A percentile compares a stretch with the other conserved stretches of the same genome.
Evolutionary conservation across 1,140 invertebrate genomes (phyloP).

Genomic region (Scylla paramamosain): DNA sequence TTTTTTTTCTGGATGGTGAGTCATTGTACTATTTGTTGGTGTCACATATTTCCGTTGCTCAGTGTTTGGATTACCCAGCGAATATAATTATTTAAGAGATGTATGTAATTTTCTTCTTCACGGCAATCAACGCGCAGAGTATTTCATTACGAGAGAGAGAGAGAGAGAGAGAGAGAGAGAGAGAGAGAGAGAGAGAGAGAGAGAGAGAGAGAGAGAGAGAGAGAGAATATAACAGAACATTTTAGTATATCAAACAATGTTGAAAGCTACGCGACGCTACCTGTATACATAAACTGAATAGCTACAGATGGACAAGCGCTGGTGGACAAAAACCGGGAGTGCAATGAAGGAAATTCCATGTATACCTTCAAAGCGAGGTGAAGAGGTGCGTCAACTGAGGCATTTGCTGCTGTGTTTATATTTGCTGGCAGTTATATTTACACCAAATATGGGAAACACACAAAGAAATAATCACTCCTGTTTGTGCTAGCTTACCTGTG

Average conservation of each 20-base stretch:
- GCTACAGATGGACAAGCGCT: too few species aligned
- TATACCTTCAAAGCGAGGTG: too few species aligned
- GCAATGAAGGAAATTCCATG: too few species aligned
- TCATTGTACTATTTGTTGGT: neutral
- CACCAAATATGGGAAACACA: slow-evolving; percentile 8
- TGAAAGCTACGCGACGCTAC: too few species aligned
- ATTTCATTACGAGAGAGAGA: neutral
- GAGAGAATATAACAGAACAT: neutral
- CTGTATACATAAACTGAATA: too few species aligned
- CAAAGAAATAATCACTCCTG: neutral
- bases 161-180: neutral
- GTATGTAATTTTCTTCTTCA: too few species aligned
- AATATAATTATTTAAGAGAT: neutral
- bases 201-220: slow-evolving; percentile 46
- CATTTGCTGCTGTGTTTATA: too few species aligned
- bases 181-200: slow-evolving; percentile 35
- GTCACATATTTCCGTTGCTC: too few species aligned
- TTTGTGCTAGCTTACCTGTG: neutral
- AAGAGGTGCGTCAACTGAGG: too few species aligned
- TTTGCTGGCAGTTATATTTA: slow-evolving; percentile 39
- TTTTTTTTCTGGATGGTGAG: neutral
- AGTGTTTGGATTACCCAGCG: neutral
- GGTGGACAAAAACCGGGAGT: too few species aligned
- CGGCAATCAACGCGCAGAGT: neutral
- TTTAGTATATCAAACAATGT: too few species aligned